Evolutionary conservation across 1,140 invertebrate genomes (phyloP).

Genomic region (Sinonovacula constricta): DNA sequence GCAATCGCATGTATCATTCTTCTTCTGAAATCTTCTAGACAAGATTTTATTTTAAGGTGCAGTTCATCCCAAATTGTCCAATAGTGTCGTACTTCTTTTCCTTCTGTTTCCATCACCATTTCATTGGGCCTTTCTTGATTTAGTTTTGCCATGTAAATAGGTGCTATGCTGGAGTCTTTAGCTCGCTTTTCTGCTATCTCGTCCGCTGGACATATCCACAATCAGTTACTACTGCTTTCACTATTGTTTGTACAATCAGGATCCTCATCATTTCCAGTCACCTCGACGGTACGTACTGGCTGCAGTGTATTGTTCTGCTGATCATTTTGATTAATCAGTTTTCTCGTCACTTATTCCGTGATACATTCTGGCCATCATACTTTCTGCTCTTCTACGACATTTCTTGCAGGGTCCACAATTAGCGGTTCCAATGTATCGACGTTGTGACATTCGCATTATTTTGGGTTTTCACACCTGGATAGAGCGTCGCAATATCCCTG

Average conservation of each 20-base stretch:
- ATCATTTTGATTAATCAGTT: background rate
- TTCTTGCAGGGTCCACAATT: conserved; percentile 33
- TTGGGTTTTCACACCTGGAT: conserved; percentile 47
- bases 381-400: conserved; percentile 1
- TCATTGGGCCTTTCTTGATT: background rate
- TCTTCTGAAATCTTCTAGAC: background rate
- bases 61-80: background rate
- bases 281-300: background rate
- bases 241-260: background rate
- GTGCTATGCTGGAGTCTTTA: background rate
- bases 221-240: background rate
- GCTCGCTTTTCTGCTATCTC: background rate
- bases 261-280: background rate
- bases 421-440: conserved; percentile 16
- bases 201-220: background rate
- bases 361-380: too few species aligned
- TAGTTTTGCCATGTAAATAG: background rate
- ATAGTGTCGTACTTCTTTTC: background rate
- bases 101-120: background rate
- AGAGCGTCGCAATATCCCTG: conserved; percentile 65
- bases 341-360: too few species aligned
- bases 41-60: background rate
- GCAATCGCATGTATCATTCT: background rate
- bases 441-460: conserved; percentile 31
- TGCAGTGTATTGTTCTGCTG: background rate